Evolutionary conservation across 1,140 invertebrate species (phyloP).

Genomic region (Drosophila biarmipes): DNA sequence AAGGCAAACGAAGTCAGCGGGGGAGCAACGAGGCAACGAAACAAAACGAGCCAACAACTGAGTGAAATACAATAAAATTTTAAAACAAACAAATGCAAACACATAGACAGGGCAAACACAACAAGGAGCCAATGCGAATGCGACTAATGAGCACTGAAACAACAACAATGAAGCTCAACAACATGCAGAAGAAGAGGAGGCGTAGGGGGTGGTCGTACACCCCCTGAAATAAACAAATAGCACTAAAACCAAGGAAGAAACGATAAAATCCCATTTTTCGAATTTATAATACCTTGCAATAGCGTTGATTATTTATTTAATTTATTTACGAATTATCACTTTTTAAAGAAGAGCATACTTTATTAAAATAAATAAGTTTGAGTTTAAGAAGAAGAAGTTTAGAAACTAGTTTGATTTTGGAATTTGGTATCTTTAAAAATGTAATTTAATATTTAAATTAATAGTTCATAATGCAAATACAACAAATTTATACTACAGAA

Average conservation of each 20-base stretch:
- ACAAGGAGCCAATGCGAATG: constrained; percentile 66
- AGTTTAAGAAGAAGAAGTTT: no score
- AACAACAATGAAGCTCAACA: constrained; percentile 45
- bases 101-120: constrained; percentile 43
- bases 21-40: constrained; percentile 9
- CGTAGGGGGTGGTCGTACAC: neutral
- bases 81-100: constrained; percentile 73
- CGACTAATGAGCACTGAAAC: constrained; percentile 70
- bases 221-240: constrained; percentile 57
- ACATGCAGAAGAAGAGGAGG: constrained; percentile 1
- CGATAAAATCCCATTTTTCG: neutral
- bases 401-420: no score
- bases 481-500: no score
- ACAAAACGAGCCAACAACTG: constrained; percentile 33
- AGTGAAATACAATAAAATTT: constrained; percentile 75
- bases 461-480: no score
- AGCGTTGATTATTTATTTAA: neutral
- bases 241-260: constrained; percentile 47
- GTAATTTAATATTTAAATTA: no score
- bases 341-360: neutral
- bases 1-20: constrained; percentile 11
- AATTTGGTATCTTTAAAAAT: no score
- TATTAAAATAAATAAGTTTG: no score
- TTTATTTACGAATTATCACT: neutral
- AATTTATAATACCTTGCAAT: neutral